Evolutionary conservation across 2,888 invertebrate genomes (phyloP).

Genomic region (Drosophila tanythrix): DNA sequence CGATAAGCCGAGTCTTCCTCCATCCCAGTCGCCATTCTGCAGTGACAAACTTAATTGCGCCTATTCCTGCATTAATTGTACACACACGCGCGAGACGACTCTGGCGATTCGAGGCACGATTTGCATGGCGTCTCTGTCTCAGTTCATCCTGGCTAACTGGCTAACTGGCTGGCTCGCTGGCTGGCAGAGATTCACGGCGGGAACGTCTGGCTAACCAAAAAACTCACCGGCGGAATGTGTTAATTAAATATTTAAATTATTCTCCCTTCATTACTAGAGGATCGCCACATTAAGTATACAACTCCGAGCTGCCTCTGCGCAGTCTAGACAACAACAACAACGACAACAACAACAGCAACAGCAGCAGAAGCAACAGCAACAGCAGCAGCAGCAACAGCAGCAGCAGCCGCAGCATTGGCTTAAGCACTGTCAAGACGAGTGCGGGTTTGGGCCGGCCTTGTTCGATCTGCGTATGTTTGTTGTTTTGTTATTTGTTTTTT

Average conservation of each 20-base stretch:
- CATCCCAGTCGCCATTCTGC: constrained; percentile 10
- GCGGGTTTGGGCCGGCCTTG: constrained; percentile 23
- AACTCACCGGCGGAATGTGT: constrained; percentile 69
- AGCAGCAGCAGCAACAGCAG: background rate
- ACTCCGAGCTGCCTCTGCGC: constrained; percentile 5
- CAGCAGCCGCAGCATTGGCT: constrained; percentile 27
- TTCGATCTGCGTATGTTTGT: constrained; percentile 60
- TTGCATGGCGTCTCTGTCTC: constrained; percentile 61
- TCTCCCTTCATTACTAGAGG: constrained; percentile 50
- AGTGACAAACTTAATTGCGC: constrained; percentile 80
- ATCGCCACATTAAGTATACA: constrained; percentile 29
- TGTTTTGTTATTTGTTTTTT: constrained; percentile 12
- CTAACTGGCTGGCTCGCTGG: background rate
- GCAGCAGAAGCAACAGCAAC: constrained; percentile 6
- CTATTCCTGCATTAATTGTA: constrained; percentile 81
- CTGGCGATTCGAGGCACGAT: constrained; percentile 52
- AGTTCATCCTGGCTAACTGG: constrained; percentile 4
- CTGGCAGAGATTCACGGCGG: constrained; percentile 28
- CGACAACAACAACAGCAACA: background rate
- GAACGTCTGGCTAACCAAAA: constrained; percentile 8
- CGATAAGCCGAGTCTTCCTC: constrained; percentile 58
- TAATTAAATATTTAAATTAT: constrained; percentile 80
- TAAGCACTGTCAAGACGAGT: constrained; percentile 40
- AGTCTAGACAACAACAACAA: constrained; percentile 54
- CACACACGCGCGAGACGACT: constrained; percentile 71